These are phyloP conservation scores for Cricetomys ansorgei DNA, from an alignment of 2,113 vertebrate species.

Conservation along the genomic window DNA sequence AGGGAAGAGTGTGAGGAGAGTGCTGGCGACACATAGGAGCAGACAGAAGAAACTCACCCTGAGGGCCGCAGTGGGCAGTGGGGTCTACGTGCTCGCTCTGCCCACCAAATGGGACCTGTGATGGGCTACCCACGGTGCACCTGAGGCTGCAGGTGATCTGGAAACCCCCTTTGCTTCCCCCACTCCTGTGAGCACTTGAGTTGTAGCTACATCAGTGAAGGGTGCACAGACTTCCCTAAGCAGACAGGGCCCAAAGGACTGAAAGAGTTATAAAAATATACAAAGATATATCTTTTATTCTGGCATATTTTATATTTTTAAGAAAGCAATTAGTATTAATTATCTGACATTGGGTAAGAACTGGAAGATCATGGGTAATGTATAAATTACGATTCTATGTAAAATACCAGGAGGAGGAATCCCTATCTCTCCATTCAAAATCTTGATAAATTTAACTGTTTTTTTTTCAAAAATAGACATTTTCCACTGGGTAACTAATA, in stretches of 20 bases:
- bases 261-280: constrained; percentile 74
- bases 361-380: constrained; percentile 64
- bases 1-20: neutral
- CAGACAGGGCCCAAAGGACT: constrained; percentile 59
- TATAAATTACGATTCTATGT: constrained; percentile 61
- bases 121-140: rapidly evolving
- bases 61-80: neutral
- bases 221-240: constrained; percentile 38
- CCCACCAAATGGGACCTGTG: neutral
- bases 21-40: rapidly evolving
- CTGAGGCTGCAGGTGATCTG: rapidly evolving
- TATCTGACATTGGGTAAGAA: constrained; percentile 69
- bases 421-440: constrained; percentile 75
- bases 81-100: neutral
- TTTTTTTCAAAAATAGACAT: constrained; percentile 74
- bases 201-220: constrained; percentile 38
- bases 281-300: constrained; percentile 74
- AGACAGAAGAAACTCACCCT: neutral
- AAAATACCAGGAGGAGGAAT: constrained; percentile 75
- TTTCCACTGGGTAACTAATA: constrained; percentile 69
- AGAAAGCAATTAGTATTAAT: constrained; percentile 72
- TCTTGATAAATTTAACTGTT: constrained; percentile 64
- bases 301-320: constrained; percentile 76
- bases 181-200: neutral
- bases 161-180: neutral